Evolutionary conservation across 2,888 invertebrate genomes (phyloP), one percentile per base, ranked within the genome.

Genomic region (Anthophora plumipes): DNA sequence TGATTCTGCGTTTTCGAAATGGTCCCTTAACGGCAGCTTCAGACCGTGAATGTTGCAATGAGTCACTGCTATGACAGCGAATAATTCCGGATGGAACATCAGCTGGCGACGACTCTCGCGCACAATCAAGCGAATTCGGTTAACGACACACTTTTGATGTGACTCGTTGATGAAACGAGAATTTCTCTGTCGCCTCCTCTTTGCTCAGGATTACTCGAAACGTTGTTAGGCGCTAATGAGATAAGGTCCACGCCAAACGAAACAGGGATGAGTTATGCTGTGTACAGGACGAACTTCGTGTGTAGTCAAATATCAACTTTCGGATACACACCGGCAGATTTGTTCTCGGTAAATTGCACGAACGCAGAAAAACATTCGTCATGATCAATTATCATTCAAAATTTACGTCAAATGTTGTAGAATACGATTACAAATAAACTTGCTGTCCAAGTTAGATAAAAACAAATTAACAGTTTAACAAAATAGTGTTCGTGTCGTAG

Each of bases 141-240:
- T 68, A 68, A 52, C 68, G 59, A 31, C 68, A 68, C 59, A 74
- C 59, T 74, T 74, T 74, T 74, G 68, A 74, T 52, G 68, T 20
- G 50, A 59, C 43, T 52, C 73, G 67, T 59, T 74, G 73, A 74
- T 52, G 67, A 74, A 74, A 68, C 73, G 68, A 52, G 73, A 60
- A 68, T 68, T 60, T 60, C 68, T 50, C 39, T 52, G 68, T 20
- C 50, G 59, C 31, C 37, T 20, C 20, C 73, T 59, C 48, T 67
- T 74, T 74, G 12, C 73, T 7, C 68, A 5, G 59, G 41, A 60
- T 60, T 74, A 43, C 67, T 59, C 59, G 50, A 41, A 73, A 73
- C 59, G 50, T 50, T 50, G 67, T 73, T 73, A 73, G 50, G 39
- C 57, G 48, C 14, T 73, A 67, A 73, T 37, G 39, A 41, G 31